phyloP scores from a whole-genome alignment of 1,140 invertebrate genomes.

The Spodoptera litura region DNA sequence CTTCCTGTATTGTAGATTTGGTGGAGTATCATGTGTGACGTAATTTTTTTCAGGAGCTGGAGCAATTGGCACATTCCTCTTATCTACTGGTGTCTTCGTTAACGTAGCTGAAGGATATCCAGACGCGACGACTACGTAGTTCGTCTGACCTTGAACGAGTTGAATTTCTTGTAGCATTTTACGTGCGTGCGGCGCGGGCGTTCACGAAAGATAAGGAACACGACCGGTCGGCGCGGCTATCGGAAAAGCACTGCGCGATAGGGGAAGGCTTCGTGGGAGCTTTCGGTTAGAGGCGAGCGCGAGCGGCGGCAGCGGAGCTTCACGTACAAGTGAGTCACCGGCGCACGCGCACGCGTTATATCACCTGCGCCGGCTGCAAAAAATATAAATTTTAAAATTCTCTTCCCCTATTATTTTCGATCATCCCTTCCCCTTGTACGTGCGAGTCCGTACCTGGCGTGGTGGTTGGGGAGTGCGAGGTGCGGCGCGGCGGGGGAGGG shows the following conservation, averaged over 20 bases:
- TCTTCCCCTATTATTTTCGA: slow-evolving; percentile 86
- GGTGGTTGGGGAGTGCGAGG: slow-evolving; percentile 63
- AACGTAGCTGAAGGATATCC: slow-evolving; percentile 78
- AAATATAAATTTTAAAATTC: slow-evolving; percentile 86
- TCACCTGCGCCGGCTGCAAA: slow-evolving; percentile 86
- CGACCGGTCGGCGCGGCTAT: slow-evolving; percentile 73
- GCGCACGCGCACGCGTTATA: slow-evolving; percentile 84
- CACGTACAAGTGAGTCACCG: slow-evolving; percentile 82
- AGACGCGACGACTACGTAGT: slow-evolving; percentile 87
- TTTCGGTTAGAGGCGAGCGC: slow-evolving; percentile 65
- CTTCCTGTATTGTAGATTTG: slow-evolving; percentile 88
- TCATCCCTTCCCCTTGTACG: slow-evolving; percentile 83
- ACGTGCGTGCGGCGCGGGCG: slow-evolving; percentile 68
- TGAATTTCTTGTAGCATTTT: slow-evolving; percentile 86
- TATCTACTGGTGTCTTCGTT: slow-evolving; percentile 73
- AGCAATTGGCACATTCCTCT: slow-evolving; percentile 85
- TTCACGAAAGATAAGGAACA: slow-evolving; percentile 60
- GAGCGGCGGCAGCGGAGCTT: slow-evolving; percentile 76
- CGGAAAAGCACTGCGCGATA: slow-evolving; percentile 77
- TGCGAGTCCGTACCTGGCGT: slow-evolving; percentile 83
- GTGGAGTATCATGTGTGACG: slow-evolving; percentile 81
- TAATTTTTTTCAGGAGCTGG: slow-evolving; percentile 86
- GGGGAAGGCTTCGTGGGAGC: slow-evolving; percentile 76
- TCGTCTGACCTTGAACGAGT: slow-evolving; percentile 84
- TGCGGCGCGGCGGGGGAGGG: slow-evolving; percentile 64